Evolutionary conservation across 2,113 vertebrate genomes (phyloP), one percentile per base, ranked within the genome.

Genomic region (Colius striatus): DNA sequence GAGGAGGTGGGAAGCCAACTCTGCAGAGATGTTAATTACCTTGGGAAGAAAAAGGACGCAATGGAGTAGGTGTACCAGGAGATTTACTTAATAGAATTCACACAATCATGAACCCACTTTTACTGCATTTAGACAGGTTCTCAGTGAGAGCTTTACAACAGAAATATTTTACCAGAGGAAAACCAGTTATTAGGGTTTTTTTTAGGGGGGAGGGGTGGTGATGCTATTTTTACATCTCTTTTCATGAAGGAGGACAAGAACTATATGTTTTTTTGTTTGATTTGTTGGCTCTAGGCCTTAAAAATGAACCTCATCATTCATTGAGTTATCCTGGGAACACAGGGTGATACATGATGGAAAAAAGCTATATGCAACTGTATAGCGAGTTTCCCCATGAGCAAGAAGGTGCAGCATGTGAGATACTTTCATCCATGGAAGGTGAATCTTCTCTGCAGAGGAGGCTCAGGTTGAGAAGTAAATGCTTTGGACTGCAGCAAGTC

Each of bases 11-110:
- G 91, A 94, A 94, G 76, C 89, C 72, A 90, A 17, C 76, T 88
- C 76, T 78, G 72, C 54, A 78, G 81, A 94, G 87, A 95, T 95
- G 94, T 91, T 94, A 96, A 96, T 97, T 96, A 94, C 87, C 85
- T 93, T 60, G 83, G 81, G 93, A 97, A 92, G 89, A 92, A 95
- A 94, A 94, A 84, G 82, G 84, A 81, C 8, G 27, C 91, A 80
- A 30, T 81, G 94, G 47, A 94, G 89, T 94, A 95, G 87, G 94
- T 94, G 94, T 94, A 90, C 76, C 67, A 57, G 65, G 92, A 92
- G 95, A 81, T 93, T 90, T 92, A 75, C 76, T 94, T 95, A 94
- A 95, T 94, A 94, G 94, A 94, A 96, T 81, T 92, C 93, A 78
- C 92, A 93, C 85, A 90, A 89, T 88, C 65, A 13, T 65, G 83